phyloP scores from a whole-genome alignment of 2,113 vertebrate species.

The Catharus fuscescens region DNA sequence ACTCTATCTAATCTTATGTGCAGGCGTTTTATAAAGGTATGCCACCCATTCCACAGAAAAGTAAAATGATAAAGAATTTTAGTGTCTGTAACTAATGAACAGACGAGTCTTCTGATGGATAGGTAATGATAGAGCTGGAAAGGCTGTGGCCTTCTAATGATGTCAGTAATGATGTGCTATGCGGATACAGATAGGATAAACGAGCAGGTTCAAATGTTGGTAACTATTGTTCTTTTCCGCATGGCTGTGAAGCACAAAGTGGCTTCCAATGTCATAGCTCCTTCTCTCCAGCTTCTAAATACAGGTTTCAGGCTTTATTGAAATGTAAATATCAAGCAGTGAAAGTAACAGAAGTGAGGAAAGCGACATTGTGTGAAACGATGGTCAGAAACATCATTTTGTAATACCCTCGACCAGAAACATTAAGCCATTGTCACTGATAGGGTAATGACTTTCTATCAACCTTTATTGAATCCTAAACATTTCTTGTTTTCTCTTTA shows the following conservation, averaged over 20 bases:
- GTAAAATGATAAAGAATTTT: slow-evolving; percentile 29
- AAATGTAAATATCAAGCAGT: neutral
- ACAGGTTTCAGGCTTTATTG: neutral
- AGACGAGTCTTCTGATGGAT: slow-evolving; percentile 33
- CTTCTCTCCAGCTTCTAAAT: neutral
- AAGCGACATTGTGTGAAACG: accelerated
- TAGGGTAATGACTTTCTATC: neutral
- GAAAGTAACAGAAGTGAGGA: neutral
- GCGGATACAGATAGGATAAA: neutral
- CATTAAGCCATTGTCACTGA: neutral
- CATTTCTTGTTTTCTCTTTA: neutral
- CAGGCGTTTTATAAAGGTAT: neutral
- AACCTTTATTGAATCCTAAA: neutral
- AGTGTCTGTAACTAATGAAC: slow-evolving; percentile 27
- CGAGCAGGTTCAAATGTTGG: neutral
- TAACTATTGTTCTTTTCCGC: slow-evolving; percentile 35
- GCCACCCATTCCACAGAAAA: slow-evolving; percentile 9
- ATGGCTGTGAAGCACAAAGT: neutral
- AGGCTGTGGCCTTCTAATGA: slow-evolving; percentile 40
- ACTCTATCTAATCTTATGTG: neutral
- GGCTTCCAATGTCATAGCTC: neutral
- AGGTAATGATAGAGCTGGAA: slow-evolving; percentile 10
- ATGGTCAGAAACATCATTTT: neutral
- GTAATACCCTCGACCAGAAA: neutral
- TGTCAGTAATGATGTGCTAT: slow-evolving; percentile 19